Percentiles rank a stretch among this genome's conserved stretches.
These are phyloP conservation scores for Gallirallus australis DNA, from an alignment of 2,797 vertebrate species.

Conservation along the genomic window DNA sequence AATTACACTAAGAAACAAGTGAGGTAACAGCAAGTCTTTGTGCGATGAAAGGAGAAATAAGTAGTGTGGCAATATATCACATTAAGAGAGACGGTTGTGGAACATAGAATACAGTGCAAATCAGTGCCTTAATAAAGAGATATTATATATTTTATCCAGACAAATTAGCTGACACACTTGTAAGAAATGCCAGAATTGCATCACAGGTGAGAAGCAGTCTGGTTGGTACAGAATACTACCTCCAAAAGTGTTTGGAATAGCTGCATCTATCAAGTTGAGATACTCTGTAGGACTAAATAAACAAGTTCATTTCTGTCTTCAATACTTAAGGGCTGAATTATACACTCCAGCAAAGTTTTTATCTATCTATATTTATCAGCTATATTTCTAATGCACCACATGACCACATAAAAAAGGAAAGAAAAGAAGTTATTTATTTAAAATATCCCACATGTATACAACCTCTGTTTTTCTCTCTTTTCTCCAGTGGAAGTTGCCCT, in stretches of 20 bases:
- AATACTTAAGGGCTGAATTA: neutral
- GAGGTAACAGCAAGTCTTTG: constrained; percentile 52
- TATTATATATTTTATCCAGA: constrained; percentile 48
- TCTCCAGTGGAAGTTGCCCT: neutral
- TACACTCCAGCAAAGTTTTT: neutral
- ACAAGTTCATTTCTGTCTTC: neutral
- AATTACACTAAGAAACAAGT: constrained; percentile 54
- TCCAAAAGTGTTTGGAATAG: neutral
- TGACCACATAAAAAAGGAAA: neutral
- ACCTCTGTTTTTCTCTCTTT: neutral
- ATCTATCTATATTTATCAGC: neutral
- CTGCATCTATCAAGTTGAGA: neutral
- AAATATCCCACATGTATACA: neutral
- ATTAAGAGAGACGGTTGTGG: constrained; percentile 12
- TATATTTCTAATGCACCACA: neutral
- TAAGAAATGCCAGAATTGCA: neutral
- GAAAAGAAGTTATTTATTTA: neutral
- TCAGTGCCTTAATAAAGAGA: constrained; percentile 16
- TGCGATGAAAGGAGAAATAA: constrained; percentile 50
- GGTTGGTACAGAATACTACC: neutral
- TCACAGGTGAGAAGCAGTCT: neutral
- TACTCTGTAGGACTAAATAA: neutral
- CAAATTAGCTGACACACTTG: neutral
- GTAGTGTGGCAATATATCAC: constrained; percentile 16
- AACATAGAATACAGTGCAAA: neutral